Evolutionary conservation across 2,797 vertebrate genomes (phyloP).

Genomic region (Scyliorhinus canicula): DNA sequence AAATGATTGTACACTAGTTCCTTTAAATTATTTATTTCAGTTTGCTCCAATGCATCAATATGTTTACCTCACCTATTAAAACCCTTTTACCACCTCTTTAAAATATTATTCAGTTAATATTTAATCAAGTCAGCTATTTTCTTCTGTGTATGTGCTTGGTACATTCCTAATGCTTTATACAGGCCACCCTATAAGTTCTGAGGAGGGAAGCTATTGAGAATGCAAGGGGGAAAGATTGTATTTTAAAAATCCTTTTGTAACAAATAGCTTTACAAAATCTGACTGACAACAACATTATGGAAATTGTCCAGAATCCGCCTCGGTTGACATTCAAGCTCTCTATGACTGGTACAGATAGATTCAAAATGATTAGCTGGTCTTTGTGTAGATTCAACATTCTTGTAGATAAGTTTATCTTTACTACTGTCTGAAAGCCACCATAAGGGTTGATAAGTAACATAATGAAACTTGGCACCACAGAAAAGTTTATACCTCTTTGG

Average conservation of each 20-base stretch:
- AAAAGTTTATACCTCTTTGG: neutral
- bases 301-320: neutral
- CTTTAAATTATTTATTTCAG: neutral
- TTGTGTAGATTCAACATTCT: neutral
- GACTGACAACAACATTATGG: neutral
- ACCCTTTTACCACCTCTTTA: neutral
- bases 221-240: neutral
- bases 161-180: neutral
- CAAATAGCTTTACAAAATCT: neutral
- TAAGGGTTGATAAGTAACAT: neutral
- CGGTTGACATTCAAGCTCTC: neutral
- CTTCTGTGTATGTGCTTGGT: too few species aligned
- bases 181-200: too few species aligned
- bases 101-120: too few species aligned
- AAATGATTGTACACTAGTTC: neutral
- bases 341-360: neutral
- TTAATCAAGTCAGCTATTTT: too few species aligned
- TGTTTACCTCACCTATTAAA: neutral
- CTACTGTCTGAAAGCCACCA: neutral
- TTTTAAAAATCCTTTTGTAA: neutral
- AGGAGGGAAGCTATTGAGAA: neutral
- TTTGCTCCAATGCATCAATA: neutral
- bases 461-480: neutral
- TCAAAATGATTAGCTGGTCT: neutral
- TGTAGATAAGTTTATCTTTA: neutral